Evolutionary conservation across 1,140 invertebrate genomes (phyloP).

Genomic region (Cyclina sinensis): DNA sequence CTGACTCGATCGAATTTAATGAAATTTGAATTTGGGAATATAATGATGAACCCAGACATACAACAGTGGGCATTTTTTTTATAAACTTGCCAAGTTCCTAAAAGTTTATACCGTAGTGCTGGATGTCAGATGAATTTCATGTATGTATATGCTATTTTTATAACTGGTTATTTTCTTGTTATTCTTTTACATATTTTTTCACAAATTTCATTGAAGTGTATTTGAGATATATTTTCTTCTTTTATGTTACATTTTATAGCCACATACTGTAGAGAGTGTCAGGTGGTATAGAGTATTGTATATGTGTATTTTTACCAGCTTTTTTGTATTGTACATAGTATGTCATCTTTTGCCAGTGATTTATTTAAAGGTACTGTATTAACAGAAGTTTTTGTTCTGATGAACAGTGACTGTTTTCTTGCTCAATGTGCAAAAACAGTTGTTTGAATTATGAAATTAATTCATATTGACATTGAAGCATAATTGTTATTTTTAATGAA

Average conservation of each 20-base stretch:
- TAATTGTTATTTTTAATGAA: too few relatives aligned
- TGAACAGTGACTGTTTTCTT: neutral
- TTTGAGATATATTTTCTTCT: conserved; percentile 13
- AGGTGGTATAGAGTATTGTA: neutral
- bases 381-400: neutral
- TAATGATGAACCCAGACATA: too few relatives aligned
- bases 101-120: neutral
- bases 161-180: conserved; percentile 1
- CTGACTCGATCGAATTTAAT: too few relatives aligned
- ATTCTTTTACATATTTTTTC: neutral
- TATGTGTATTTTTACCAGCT: neutral
- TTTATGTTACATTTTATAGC: conserved; percentile 1
- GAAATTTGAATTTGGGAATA: too few relatives aligned
- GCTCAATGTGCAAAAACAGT: conserved; percentile 10
- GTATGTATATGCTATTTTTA: neutral
- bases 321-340: neutral
- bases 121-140: too few relatives aligned
- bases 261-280: neutral
- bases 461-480: too few relatives aligned
- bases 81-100: too few relatives aligned
- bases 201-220: neutral
- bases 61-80: too few relatives aligned
- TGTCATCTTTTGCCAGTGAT: neutral
- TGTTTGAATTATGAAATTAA: too few relatives aligned
- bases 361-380: neutral